A percentile compares a stretch with the other conserved stretches of the same genome.
These are phyloP conservation scores for Pseudachorutes palmiensis DNA, from an alignment of 1,140 invertebrate genomes.

Conservation along the genomic window DNA sequence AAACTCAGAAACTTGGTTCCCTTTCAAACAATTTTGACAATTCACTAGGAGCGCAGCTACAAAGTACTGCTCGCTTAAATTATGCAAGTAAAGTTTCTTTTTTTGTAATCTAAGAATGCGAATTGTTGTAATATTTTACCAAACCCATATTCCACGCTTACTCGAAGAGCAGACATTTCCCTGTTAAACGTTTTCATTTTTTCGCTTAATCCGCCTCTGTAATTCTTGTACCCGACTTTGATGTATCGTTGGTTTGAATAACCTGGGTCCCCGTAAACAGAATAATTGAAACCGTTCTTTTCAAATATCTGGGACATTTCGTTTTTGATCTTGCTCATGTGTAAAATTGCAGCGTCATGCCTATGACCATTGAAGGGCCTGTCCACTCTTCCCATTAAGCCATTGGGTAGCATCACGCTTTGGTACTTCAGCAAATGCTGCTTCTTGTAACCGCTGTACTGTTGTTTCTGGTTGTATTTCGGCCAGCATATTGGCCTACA, in stretches of 20 bases:
- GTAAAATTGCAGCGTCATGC: too few relatives aligned
- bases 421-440: constrained; percentile 18
- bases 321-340: too few relatives aligned
- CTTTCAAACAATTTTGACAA: neutral
- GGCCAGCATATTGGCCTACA: constrained; percentile 22
- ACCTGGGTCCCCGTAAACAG: neutral
- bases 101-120: neutral
- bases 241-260: neutral
- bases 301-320: too few relatives aligned
- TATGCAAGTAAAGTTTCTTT: neutral
- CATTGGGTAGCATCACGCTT: constrained; percentile 15
- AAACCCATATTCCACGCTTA: neutral
- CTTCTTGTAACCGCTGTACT: constrained; percentile 23
- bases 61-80: neutral
- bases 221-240: constrained; percentile 1
- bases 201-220: neutral
- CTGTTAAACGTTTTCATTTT: neutral
- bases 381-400: too few relatives aligned
- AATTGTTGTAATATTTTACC: neutral
- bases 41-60: neutral
- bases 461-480: constrained; percentile 1
- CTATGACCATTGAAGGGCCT: too few relatives aligned
- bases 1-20: neutral
- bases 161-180: neutral
- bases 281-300: too few relatives aligned